Base-by-base conservation (phyloP, 2,888 invertebrate species). In the Zaprionus obscuricornis region DNA sequence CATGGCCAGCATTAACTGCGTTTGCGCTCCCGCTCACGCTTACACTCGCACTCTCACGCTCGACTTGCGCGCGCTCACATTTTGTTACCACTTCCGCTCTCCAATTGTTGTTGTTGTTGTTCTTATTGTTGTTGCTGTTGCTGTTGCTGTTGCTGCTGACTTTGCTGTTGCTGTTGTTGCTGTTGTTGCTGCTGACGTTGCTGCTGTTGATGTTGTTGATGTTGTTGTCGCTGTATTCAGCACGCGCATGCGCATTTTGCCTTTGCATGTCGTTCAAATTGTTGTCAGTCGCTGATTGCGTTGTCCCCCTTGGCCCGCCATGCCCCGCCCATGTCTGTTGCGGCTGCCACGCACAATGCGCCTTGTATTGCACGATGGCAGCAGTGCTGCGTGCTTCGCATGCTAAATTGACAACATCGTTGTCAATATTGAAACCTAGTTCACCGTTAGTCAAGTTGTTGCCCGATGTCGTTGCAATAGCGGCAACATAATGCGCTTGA, bases 71-170 rank as follows among this genome's bases (percentile, higher is more conserved):
- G 79, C 85, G 68, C 74, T 82, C 72, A 54, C 63, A 71, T 55
- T 81, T 82, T 57, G 56, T 82, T 55, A 46, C 68, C 59, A 78
- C 78, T 87, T 87, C 87, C 85, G 87, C 66, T 85, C 66, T 73
- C 58, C 51, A 22, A 26, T 42, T 51, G 54, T 27, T 16, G 46
- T 13, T 59, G 54, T 36, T 34, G 29, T 18, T 26, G 34, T 27
- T 50, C 22, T 42, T 50, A 40, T 47, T 62, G 58, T 33, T 52
- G 57, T 18, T 36, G 29, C 10, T 31, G 50, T n/a, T 46, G 29
- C 6, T 37, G 18, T 13, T 7, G 1, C 17, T 17, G 16, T 10
- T 18, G n/a, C 6, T 43, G 13, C 14, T 29, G 31, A 2, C 26
- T 18, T 13, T 43, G 27, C 3, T 46, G 33, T 34, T 54, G 50